Evolutionary conservation across 2,888 invertebrate species (phyloP).

Genomic region (Parapristionchus giblindavisi): DNA sequence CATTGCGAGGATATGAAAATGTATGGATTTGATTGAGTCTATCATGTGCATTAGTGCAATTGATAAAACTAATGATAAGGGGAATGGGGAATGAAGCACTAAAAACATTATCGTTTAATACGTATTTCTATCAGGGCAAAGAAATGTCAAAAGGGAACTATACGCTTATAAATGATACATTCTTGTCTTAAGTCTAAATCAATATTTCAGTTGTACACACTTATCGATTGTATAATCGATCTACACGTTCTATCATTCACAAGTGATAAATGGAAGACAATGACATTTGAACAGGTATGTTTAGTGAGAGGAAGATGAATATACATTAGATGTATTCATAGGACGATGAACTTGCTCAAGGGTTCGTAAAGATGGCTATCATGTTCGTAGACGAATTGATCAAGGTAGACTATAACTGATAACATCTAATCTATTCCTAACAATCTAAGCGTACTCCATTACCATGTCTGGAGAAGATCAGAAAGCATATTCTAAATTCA

Average conservation of each 20-base stretch:
- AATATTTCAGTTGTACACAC: slow-evolving; percentile 29
- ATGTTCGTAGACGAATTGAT: neutral
- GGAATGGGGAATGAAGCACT: too few species aligned
- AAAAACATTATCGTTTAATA: too few species aligned
- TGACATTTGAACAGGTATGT: neutral
- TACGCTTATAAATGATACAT: too few species aligned
- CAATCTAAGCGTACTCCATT: neutral
- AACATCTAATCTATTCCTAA: neutral
- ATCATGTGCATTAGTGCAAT: too few species aligned
- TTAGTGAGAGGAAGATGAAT: neutral
- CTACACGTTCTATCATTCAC: slow-evolving; percentile 33
- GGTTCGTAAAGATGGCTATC: slow-evolving; percentile 2
- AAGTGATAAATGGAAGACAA: slow-evolving; percentile 21
- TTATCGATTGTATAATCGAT: slow-evolving; percentile 22
- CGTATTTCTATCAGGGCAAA: too few species aligned
- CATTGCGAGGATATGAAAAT: too few species aligned
- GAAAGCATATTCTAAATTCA: neutral
- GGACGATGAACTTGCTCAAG: neutral
- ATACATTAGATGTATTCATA: neutral
- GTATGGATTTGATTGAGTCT: too few species aligned
- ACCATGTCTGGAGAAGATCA: slow-evolving; percentile 13
- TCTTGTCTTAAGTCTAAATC: too few species aligned
- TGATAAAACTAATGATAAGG: too few species aligned
- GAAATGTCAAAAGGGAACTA: too few species aligned
- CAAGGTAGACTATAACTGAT: neutral